Conservation (phyloP, 2,888 invertebrate species). For the Polietes domitor region DNA sequence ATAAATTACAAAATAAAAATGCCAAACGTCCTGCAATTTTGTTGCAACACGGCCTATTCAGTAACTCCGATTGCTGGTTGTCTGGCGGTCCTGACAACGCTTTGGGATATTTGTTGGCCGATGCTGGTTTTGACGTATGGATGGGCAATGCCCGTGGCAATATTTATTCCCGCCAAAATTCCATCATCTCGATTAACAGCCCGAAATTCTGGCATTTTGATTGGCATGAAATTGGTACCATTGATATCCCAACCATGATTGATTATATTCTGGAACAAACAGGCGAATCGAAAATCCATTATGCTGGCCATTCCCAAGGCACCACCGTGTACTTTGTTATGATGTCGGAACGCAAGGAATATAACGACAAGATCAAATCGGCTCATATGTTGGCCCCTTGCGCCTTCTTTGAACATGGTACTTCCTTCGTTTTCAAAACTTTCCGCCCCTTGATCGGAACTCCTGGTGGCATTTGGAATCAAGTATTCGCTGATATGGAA, state of each 20-base stretch:
- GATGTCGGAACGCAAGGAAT: conserved; percentile 73
- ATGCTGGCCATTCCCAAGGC: conserved; percentile 78
- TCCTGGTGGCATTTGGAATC: conserved; percentile 73
- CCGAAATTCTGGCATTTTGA: conserved; percentile 82
- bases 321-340: conserved; percentile 75
- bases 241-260: conserved; percentile 79
- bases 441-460: conserved; percentile 78
- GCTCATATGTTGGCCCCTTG: conserved; percentile 77
- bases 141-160: conserved; percentile 79
- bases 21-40: conserved; percentile 72
- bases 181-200: conserved; percentile 74
- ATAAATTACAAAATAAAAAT: conserved; percentile 74
- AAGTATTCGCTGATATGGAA: conserved; percentile 71
- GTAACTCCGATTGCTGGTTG: conserved; percentile 77
- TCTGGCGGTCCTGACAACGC: conserved; percentile 74
- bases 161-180: conserved; percentile 75
- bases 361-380: conserved; percentile 75
- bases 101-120: conserved; percentile 76
- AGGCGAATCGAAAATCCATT: conserved; percentile 70
- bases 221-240: conserved; percentile 93
- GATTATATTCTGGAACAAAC: conserved; percentile 74
- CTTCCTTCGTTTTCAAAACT: conserved; percentile 78
- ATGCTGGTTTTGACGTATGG: conserved; percentile 79
- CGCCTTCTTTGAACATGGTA: conserved; percentile 82
- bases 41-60: conserved; percentile 82